These are phyloP conservation scores for Halictus quadricinctus DNA, from an alignment of 2,888 invertebrate species.

Conservation along the genomic window DNA sequence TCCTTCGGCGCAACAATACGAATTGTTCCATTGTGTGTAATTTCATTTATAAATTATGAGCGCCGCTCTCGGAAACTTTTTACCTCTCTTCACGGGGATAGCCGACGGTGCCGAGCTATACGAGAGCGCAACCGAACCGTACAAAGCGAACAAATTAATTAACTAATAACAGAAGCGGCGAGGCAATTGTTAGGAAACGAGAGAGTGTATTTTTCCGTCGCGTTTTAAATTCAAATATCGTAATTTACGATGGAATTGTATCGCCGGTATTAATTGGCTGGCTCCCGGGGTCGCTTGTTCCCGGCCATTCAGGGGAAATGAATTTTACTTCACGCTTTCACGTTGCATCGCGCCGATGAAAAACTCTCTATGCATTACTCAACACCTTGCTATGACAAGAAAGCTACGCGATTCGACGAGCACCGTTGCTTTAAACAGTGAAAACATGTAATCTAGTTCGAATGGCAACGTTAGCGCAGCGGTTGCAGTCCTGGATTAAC, in stretches of 20 bases:
- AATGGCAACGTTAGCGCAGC: background rate
- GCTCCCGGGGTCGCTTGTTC: constrained; percentile 18
- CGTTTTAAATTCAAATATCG: constrained; percentile 35
- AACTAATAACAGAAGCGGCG: constrained; percentile 42
- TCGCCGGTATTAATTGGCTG: constrained; percentile 36
- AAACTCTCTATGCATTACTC: background rate
- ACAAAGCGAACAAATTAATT: constrained; percentile 45
- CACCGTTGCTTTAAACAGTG: background rate
- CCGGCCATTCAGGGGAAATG: background rate
- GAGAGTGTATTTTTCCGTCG: constrained; percentile 25
- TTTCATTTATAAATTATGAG: constrained; percentile 47
- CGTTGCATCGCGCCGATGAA: background rate
- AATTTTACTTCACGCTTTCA: constrained; percentile 13
- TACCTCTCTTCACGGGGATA: constrained; percentile 2
- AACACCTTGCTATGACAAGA: background rate
- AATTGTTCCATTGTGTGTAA: constrained; percentile 48
- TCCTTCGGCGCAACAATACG: constrained; percentile 48
- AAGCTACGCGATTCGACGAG: background rate
- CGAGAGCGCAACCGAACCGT: background rate
- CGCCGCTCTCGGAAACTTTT: constrained; percentile 28
- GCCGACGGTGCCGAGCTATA: background rate
- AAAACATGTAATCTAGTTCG: background rate
- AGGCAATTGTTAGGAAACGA: constrained; percentile 41
- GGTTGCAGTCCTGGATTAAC: background rate
- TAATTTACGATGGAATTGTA: constrained; percentile 21